These are phyloP conservation scores for Enteromius treurensis DNA, from an alignment of 2,797 vertebrate genomes.

Conservation along the genomic window DNA sequence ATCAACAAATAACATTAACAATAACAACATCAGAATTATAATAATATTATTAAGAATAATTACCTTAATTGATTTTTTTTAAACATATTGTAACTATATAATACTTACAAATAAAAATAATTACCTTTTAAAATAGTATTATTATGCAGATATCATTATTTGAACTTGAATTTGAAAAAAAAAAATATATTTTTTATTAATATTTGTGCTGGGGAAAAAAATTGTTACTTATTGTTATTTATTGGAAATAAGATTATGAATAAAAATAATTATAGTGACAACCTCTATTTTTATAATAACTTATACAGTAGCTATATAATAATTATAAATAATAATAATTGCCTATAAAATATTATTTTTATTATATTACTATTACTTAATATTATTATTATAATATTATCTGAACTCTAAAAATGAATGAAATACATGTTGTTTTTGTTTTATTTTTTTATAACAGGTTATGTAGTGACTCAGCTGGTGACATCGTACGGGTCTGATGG, in stretches of 20 bases:
- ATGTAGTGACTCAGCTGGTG: slow-evolving; percentile 81
- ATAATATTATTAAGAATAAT: background rate
- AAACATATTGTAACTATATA: background rate
- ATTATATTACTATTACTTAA: too few species aligned
- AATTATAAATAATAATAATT: too few species aligned
- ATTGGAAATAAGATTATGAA: background rate
- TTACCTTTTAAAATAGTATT: too few species aligned
- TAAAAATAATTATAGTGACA: too few species aligned
- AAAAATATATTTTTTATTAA: background rate
- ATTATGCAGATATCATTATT: too few species aligned
- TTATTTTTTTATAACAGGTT: slow-evolving; percentile 67
- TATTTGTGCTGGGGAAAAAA: background rate
- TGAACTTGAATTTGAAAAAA: too few species aligned
- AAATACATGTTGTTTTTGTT: too few species aligned
- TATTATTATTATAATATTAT: too few species aligned
- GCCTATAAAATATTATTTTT: too few species aligned
- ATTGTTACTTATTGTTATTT: background rate
- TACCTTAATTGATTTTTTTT: too few species aligned
- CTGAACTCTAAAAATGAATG: background rate
- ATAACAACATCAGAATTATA: background rate
- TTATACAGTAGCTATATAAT: too few species aligned
- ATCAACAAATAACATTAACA: background rate
- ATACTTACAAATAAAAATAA: background rate
- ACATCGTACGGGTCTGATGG: slow-evolving; percentile 84
- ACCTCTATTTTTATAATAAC: too few species aligned